Base-by-base conservation (phyloP, 2,888 invertebrate genomes). In the Phyto melanocephala region DNA sequence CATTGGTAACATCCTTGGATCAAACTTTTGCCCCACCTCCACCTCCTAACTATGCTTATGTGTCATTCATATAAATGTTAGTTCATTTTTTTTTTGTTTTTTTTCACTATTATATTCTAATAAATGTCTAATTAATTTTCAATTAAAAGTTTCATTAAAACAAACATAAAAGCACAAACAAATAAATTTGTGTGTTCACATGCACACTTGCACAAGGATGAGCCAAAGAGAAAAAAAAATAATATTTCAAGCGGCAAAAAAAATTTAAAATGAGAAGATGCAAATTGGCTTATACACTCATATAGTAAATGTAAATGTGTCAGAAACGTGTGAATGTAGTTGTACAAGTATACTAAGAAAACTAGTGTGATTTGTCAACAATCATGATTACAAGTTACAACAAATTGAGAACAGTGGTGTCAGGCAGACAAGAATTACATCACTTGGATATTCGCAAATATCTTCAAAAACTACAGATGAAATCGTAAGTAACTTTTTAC, bases 51-150 rank as follows among this genome's bases (percentile, higher is more conserved):
- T n/a, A n/a, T n/a, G n/a, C n/a, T n/a, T 5, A 6, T 68, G 68
- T 77, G 62, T 52, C 68, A 70, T 52, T 68, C 68, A 76, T 15
- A 15, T 33, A 75, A 56, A 13, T 45, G 35, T 22, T 54, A 33
- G n/a, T 62, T 17, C 20, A 67, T 47, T 17, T 75, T 75, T 56
- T 15, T 3, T 17, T 24, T 71, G 2, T 8, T 42, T 2, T 70
- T 20, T n/a, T 75, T 67, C n/a, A 50, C 33, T 52, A 35, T 62
- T 72, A 42, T 72, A 17, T 45, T 74, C 35, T 42, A 74, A 80
- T 74, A 80, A 74, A 52, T 80, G 72, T 60, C 79, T 74, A 72
- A 74, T 80, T 80, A 80, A 74, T 72, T 74, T 74, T 80, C 72
- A 80, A 80, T 80, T 74, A 80, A 80, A 74, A 74, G 79, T 80